Base-by-base conservation (phyloP, 2,113 vertebrate genomes). In the Anolis sagrei region DNA sequence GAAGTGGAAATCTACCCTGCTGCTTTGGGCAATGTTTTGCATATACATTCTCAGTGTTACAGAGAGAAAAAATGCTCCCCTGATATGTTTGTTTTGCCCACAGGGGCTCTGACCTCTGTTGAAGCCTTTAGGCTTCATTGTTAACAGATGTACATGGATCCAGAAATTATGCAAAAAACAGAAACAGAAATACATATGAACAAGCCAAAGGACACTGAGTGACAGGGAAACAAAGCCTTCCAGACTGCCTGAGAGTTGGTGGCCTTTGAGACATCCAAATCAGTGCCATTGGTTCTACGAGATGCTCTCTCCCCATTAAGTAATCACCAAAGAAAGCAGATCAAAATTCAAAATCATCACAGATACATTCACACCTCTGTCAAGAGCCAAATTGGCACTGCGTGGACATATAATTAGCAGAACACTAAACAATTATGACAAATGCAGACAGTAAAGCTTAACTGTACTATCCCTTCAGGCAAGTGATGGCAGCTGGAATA, bases 391-490 rank as follows among this genome's bases (percentile, higher is more conserved):
- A 69, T 48, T 6, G 58, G 68, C 77, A 89, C 18, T 62, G 27
- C 51, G 13, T 23, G 23, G 13, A 36, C 68, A 92, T 79, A 86
- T 92, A 61, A 86, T 91, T 91, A 89, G 89, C 89, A 90, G 87
- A 86, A 88, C 83, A 89, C 58, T 87, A 89, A 36, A 68, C 82
- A 89, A 91, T 89, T 91, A 87, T 90, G 87, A 84, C 84, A 91
- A 93, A 92, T 76, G 79, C 39, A 64, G 76, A 77, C 82, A 91
- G 82, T 89, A 91, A 72, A 29, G 39, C 51, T 66, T 84, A 87
- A 87, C 18, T 84, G 80, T 89, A 79, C 77, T 88, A 4, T 73
- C 62, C 39, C 23, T 25, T 85, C 51, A 80, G 89, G 88, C 54
- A 82, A 91, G 81, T 83, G 36, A 27, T 92, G 88, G 92, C 90